Evolutionary conservation across 2,113 vertebrate species (phyloP).

Genomic region (Ascaphus truei): DNA sequence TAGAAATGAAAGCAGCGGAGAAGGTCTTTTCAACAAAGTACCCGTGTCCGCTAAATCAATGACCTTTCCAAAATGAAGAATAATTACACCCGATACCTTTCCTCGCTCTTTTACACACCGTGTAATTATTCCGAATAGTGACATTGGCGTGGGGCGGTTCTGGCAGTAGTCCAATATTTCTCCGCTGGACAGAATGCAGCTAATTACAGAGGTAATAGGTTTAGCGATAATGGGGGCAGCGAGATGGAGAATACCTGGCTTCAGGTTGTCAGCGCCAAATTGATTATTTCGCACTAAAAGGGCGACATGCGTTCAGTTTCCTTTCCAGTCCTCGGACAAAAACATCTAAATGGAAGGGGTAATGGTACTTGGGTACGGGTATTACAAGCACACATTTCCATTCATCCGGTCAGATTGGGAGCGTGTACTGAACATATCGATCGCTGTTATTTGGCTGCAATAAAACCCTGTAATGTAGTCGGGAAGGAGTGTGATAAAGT

Average conservation of each 20-base stretch:
- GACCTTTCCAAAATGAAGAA: not conserved
- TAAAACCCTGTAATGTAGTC: too few species aligned
- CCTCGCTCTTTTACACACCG: not conserved
- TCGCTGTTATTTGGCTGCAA: too few species aligned
- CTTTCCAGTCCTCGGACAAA: too few species aligned
- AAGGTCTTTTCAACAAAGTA: not conserved
- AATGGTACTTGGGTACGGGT: too few species aligned
- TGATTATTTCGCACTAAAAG: not conserved
- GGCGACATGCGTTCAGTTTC: not conserved
- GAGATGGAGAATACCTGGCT: not conserved
- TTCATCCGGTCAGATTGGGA: too few species aligned
- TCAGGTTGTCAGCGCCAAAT: not conserved
- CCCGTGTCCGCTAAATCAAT: not conserved
- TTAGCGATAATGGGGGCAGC: constrained; percentile 1
- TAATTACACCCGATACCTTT: not conserved
- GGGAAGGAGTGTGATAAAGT: too few species aligned
- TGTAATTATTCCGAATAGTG: not conserved
- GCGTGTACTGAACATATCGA: too few species aligned
- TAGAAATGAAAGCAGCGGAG: not conserved
- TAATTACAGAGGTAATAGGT: not conserved
- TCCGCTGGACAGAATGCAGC: not conserved
- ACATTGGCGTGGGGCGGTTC: not conserved
- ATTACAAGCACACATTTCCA: too few species aligned
- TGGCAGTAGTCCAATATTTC: not conserved
- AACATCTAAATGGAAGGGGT: too few species aligned